Base-by-base conservation (phyloP, 1,140 invertebrate genomes). In the Hirudo medicinalis region DNA sequence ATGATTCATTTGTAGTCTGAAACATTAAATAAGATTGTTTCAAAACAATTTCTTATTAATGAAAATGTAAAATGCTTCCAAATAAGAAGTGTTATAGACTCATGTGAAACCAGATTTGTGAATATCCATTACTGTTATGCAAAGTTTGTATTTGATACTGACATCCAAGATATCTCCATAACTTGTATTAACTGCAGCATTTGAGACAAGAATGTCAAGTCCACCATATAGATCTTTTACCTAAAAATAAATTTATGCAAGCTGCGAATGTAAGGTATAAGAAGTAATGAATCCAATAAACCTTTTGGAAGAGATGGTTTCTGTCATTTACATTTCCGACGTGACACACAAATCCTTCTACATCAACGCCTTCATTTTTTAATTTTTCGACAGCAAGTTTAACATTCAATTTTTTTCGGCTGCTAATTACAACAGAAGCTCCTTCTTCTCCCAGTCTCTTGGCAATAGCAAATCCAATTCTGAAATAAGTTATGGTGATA, bases 171-270 rank as follows among this genome's bases (percentile, higher is more conserved):
- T 86, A 69, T 86, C 83, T 66, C 90, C 89, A 76, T 91, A 87
- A 57, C 82, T 78, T 19, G 94, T 94, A 85, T 95, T 98, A 4
- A 88, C 88, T 63, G 91, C 94, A 66, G 93, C 94, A 86, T 97
- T 98, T 17, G 92, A 94, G 6, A 98, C 88, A 6, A 98, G 81
- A 78, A 97, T 94, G 83, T 97, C 93, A 53, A 98, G 85, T 43
- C 89, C 89, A 25, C 93, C 92, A 84, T 89, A 93, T 80, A 89
- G 87, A 22, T 86, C 82, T 49, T 49, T 49, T 49, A 49, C 43
- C 43, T 49, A 49, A 49, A 49, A 49, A 49, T 49, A 17, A 49
- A 49, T 11, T 49, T 15, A 8, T 17, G 15, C 5, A 13, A 15
- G 9, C 43, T 49, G 15, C 11, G 4, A 49, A 15, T 49, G 13